Evolutionary conservation across 2,797 vertebrate species (phyloP), one percentile per base, ranked within the genome.

Genomic region (Pantherophis vulpinus): DNA sequence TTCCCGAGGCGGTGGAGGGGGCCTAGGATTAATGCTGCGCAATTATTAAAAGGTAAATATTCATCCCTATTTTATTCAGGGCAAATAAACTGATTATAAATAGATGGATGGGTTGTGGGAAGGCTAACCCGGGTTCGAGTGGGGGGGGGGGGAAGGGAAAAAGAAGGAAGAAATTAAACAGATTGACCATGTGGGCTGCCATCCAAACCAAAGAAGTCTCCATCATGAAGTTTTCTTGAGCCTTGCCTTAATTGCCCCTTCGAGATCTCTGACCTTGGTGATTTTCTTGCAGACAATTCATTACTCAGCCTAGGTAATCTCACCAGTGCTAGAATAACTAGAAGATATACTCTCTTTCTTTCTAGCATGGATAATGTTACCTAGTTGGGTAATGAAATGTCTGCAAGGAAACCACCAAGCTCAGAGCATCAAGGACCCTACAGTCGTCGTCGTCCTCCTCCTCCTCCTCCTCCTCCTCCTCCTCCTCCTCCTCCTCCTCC

Each of bases 11-110:
- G 7, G 2, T 25, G 1, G 60, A 86, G 18, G 47, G 29, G 29
- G 5, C n/a, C 58, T 87, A 55, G 42, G 60, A 94, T 91, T 93
- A 93, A 94, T 93, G 86, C 5, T 2, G 74, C n/a, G 92, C 92
- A 94, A 94, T 94, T 94, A 94, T 94, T 93, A 55, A 70, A 87
- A 91, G 92, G 87, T 94, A 94, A 94, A 93, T 91, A 94, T 89
- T 91, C 70, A 86, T 94, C 59, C 37, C 59, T 51, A 6, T 89
- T 93, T 93, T 58, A 91, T 54, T 51, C 87, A 42, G 87, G 59
- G 87, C 59, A 94, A 91, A 55, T 58, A 51, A 42, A 32, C 51
- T 89, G 90, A 89, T 91, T 86, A 60, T 56, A 54, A 51, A 54
- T 42, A 93, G 60, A 91, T 70, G n/a, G 66, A 93, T 93, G 63